Base-by-base conservation (phyloP, 2,797 vertebrate genomes). In the Florisuga fusca region DNA sequence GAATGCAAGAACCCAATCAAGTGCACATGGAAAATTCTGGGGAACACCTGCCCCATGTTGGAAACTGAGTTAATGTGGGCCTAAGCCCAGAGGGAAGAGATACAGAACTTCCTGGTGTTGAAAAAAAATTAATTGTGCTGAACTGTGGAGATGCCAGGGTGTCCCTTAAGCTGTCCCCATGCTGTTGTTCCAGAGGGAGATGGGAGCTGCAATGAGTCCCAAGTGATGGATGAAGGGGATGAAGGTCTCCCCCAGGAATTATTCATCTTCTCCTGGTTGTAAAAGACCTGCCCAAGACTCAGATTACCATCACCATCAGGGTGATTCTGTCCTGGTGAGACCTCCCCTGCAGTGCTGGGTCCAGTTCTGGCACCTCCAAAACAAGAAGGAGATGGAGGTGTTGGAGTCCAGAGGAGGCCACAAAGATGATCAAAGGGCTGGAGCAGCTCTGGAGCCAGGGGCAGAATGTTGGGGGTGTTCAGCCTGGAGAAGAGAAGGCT, bases 171-270 rank as follows among this genome's bases (percentile, higher is more conserved):
- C 34, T 59, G 22, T 15, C 38, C n/a, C 25, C 11, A 15, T 33
- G 55, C 33, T 69, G 34, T 55, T 78, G 66, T 31, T 74, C 71
- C 46, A 3, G 31, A 6, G 26, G 50, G 23, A 93, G 34, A 34
- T 11, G 77, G n/a, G 59, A 71, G 61, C 15, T 64, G 6, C 3
- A 18, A 38, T 0, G 4, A 79, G 20, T 16, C 25, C 34, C 27
- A 11, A 3, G 20, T 3, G 0, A 2, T 3, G 4, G 59, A n/a
- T 9, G 21, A 43, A 51, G 72, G 21, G 4, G 59, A n/a, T 9
- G 21, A 43, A 51, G 72, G 21, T 5, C 27, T 41, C 26, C 15
- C 3, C 15, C 10, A 5, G 10, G 4, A 38, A 66, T 41, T 9
- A 18, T 36, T 58, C 16, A 41, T 3, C 50, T 67, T 64, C 57